Base-by-base conservation (phyloP, 2,888 invertebrate species). In the Cerceris ruficornis region DNA sequence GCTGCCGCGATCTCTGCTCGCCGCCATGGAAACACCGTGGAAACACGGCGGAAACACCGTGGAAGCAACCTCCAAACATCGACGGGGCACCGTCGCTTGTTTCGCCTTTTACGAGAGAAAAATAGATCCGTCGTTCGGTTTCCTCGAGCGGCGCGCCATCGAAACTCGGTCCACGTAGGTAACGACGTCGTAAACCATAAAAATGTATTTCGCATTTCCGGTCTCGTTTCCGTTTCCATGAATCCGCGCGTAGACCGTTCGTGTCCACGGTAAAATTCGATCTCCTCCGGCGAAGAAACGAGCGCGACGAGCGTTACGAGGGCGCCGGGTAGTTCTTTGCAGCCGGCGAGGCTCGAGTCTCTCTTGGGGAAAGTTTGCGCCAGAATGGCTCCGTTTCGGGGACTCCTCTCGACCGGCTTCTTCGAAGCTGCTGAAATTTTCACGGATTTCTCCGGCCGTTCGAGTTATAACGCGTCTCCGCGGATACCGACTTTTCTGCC, bases 101-200 rank as follows among this genome's bases (percentile, higher is more conserved):
- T 62, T 50, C 57, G n/a, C 49, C n/a, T 58, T 70, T 69, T 70
- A 57, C 13, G 57, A n/a, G 14, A 43, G 52, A 60, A 69, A 43
- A 41, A 46, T 55, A 57, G 54, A 61, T 54, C 39, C 39, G 54
- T 15, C 42, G 43, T 69, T 13, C 15, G 39, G 41, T 57, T 42
- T 14, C 13, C 9, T 39, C 58, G 67, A 11, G 41, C 49, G 54
- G 55, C 39, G 49, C n/a, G 7, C 50, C 50, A 28, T 62, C 28
- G 46, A 57, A 60, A 57, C 58, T 15, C 14, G 14, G n/a, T 41
- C 39, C 55, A 14, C 54, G 60, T 11, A n/a, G n/a, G 15, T 61
- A 69, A 77, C 59, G 50, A 15, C 55, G 17, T 69, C 66, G 62
- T 66, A 69, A 74, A 71, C 8, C 49, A 55, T 57, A 41, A 41